A percentile compares a stretch with the other conserved stretches of the same genome.
phyloP scores from a whole-genome alignment of 2,888 invertebrate species.

The Trachelus stipa region DNA sequence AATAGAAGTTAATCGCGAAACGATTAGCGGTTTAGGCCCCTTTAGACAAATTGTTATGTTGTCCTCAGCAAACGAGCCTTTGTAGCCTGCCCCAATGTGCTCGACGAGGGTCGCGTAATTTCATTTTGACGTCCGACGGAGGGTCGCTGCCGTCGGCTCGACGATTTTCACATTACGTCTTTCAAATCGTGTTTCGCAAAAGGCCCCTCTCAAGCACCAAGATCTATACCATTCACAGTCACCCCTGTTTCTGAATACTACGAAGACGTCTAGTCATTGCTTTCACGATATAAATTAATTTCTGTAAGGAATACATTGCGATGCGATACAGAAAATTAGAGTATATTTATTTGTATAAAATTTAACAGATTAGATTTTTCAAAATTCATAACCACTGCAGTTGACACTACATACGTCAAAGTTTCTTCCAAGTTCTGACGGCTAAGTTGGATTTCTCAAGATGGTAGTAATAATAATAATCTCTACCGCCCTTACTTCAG shows the following conservation, averaged over 20 bases:
- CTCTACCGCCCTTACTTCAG: conserved; percentile 22
- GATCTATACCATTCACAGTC: not conserved
- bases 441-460: not conserved
- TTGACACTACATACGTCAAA: not conserved
- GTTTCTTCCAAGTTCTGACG: not conserved
- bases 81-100: conserved; percentile 44
- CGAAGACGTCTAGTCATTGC: not conserved
- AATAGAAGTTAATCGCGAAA: conserved; percentile 63
- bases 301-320: not conserved
- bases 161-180: conserved; percentile 66
- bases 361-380: not conserved
- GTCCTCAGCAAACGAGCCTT: conserved; percentile 56
- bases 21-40: conserved; percentile 64
- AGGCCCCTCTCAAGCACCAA: conserved; percentile 25
- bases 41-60: conserved; percentile 59
- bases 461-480: conserved; percentile 26
- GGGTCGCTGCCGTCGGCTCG: conserved; percentile 59
- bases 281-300: conserved; percentile 4
- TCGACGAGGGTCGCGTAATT: conserved; percentile 64
- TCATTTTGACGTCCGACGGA: conserved; percentile 66
- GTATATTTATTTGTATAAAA: not conserved
- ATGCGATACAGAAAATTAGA: not conserved
- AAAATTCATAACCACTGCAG: not conserved
- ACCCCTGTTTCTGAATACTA: not conserved
- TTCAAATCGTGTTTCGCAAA: conserved; percentile 57